These are phyloP conservation scores for Aleiodes alternator DNA, from an alignment of 2,888 invertebrate genomes.

Conservation along the genomic window DNA sequence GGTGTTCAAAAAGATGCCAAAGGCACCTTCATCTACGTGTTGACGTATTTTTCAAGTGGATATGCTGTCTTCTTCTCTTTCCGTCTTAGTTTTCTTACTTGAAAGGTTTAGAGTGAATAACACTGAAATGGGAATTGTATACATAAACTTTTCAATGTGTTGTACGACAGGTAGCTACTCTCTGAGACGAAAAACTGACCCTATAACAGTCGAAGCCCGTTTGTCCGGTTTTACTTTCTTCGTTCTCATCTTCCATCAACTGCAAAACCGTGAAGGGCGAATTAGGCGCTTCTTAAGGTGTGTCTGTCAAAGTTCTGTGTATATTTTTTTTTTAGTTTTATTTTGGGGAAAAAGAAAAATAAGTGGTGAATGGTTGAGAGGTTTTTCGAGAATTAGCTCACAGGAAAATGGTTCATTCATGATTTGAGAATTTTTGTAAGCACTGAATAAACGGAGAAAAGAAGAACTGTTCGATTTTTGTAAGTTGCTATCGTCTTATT, in stretches of 20 bases:
- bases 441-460: not conserved
- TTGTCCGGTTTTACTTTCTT: conserved; percentile 44
- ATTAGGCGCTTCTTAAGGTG: conserved; percentile 30
- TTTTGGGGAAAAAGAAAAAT: not conserved
- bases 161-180: conserved; percentile 43
- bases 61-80: not conserved
- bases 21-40: conserved; percentile 13
- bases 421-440: not conserved
- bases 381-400: not conserved
- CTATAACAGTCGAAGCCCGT: conserved; percentile 40
- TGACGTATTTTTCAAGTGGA: conserved; percentile 30
- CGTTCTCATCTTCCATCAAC: conserved; percentile 28
- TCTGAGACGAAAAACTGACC: conserved; percentile 43
- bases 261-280: conserved; percentile 35
- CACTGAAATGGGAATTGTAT: conserved; percentile 31
- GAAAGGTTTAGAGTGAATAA: conserved; percentile 21
- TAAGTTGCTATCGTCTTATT: too few relatives aligned
- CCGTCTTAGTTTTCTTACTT: not conserved
- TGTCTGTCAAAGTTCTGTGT: conserved; percentile 5
- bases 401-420: conserved; percentile 13
- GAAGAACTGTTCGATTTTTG: too few relatives aligned
- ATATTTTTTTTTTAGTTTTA: conserved; percentile 12
- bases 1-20: conserved; percentile 13
- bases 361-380: not conserved
- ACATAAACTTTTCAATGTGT: conserved; percentile 21